Evolutionary conservation across 35 echinoderm and acorn worm species (phyloP), one percentile per base, ranked within the genome.

Genomic region (Amphiura filiformis): DNA sequence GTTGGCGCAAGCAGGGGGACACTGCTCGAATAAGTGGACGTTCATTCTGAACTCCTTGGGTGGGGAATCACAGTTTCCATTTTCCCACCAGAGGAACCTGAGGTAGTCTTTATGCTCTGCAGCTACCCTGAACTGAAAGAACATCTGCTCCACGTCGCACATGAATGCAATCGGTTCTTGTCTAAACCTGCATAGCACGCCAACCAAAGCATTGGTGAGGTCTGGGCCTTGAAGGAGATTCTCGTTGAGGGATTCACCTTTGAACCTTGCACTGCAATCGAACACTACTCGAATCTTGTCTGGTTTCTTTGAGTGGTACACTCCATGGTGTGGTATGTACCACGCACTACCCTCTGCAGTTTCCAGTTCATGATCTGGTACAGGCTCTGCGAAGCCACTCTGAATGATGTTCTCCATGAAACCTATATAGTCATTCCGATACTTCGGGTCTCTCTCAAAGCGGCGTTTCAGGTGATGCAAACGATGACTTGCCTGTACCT

Each of bases 251-350:
- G 89, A 95, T 28, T 39, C 61, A 0, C 86, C 86, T 40, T 86
- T 77, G 35, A 79, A 88, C 36, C 28, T 70, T 30, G 89, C 84
- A 40, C 77, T 89, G 26, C 89, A 91, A 37, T 95, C 85, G 39
- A 91, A 92, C 22, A 95, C 86, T 0, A 95, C 86, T 49, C 90
- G 42, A 20, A 95, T 86, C 39, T 94, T 89, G 33, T 65, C 56
- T 31, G 92, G 89, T 84, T 95, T 95, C 18, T 81, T 76, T 0
- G 83, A 87, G 22, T 93, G 94, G 28, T 93, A 86, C 5, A 96
- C 83, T 35, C 90, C 91, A 79, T 93, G 87, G 42, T 92, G 91
- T 31, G 94, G 94, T 36, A 90, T 89, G 75, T 87, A 96, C 91
- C 87, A 88, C 1, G 12, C 39, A 18, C 49, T 31, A 14, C 89